These are phyloP conservation scores for Mormyrops boulengeri DNA, from an alignment of 2,797 vertebrate genomes.

Conservation along the genomic window DNA sequence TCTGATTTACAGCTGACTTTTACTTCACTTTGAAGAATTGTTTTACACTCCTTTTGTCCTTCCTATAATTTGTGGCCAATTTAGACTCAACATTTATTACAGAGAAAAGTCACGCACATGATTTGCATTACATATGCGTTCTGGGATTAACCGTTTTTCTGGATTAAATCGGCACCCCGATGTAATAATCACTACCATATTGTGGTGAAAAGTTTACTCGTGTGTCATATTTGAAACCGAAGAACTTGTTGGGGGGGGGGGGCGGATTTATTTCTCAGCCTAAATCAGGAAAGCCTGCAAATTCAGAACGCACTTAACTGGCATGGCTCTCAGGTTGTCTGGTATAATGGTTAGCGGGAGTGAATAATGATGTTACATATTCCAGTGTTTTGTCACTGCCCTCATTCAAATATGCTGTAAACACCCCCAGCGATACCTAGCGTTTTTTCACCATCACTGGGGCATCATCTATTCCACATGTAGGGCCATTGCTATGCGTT, in stretches of 20 bases:
- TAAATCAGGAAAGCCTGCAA: not conserved
- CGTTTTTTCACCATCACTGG: not conserved
- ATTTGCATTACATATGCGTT: slow-evolving; percentile 7
- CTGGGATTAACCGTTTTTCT: slow-evolving; percentile 13
- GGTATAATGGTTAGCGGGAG: not conserved
- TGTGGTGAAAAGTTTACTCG: slow-evolving; percentile 8
- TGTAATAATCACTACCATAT: slow-evolving; percentile 13
- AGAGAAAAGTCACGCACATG: not conserved
- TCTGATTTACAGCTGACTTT: slow-evolving; percentile 3
- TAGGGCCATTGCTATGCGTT: not conserved
- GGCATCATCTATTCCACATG: not conserved
- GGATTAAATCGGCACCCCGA: slow-evolving; percentile 5
- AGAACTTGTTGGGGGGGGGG: not conserved
- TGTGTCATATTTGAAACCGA: slow-evolving; percentile 17
- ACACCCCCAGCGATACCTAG: not conserved
- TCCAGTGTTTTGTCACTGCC: not conserved
- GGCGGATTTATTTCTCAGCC: not conserved
- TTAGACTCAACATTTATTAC: slow-evolving; percentile 16
- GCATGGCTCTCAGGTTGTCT: not conserved
- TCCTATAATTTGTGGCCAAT: slow-evolving; percentile 15
- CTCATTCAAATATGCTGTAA: slow-evolving; percentile 7
- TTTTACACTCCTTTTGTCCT: slow-evolving; percentile 6
- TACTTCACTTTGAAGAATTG: slow-evolving; percentile 12
- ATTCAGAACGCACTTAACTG: not conserved
- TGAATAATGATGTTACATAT: not conserved